Evolutionary conservation across 1,140 invertebrate species (phyloP).

Genomic region (Drosophila lowei): DNA sequence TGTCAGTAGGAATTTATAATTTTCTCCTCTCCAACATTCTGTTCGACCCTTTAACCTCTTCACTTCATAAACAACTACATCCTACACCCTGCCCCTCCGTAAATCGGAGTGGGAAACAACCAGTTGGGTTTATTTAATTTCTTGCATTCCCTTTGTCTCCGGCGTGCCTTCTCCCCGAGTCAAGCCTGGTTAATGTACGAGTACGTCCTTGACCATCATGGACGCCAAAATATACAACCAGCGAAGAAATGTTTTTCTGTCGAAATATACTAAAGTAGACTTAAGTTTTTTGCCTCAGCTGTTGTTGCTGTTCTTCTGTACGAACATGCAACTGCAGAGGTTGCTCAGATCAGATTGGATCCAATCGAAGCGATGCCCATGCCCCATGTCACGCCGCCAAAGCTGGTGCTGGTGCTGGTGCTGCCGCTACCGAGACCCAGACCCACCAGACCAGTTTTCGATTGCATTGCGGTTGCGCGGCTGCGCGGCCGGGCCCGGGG

Average conservation of each 20-base stretch:
- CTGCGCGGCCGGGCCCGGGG: too few species aligned
- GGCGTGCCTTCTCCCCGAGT: constrained; percentile 11
- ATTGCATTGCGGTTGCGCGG: constrained; percentile 28
- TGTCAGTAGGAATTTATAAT: too few species aligned
- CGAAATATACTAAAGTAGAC: constrained; percentile 3
- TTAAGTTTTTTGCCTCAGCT: not conserved
- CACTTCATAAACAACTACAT: too few species aligned
- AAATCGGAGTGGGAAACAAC: not conserved
- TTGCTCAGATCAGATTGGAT: constrained; percentile 6
- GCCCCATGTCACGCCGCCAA: not conserved
- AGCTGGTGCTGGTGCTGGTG: too few species aligned
- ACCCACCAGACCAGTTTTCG: constrained; percentile 52
- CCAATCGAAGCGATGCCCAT: too few species aligned
- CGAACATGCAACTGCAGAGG: constrained; percentile 33
- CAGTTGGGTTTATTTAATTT: constrained; percentile 34
- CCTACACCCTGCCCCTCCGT: not conserved
- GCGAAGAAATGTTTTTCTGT: constrained; percentile 24
- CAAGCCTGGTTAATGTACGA: constrained; percentile 59
- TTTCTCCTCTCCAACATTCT: too few species aligned
- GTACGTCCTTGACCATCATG: constrained; percentile 67
- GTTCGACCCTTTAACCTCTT: too few species aligned
- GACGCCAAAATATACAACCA: constrained; percentile 20
- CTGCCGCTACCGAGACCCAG: constrained; percentile 2
- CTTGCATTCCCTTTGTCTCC: constrained; percentile 27
- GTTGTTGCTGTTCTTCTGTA: constrained; percentile 26